These are phyloP conservation scores for Chelonus insularis DNA, from an alignment of 1,140 invertebrate species.

Conservation along the genomic window DNA sequence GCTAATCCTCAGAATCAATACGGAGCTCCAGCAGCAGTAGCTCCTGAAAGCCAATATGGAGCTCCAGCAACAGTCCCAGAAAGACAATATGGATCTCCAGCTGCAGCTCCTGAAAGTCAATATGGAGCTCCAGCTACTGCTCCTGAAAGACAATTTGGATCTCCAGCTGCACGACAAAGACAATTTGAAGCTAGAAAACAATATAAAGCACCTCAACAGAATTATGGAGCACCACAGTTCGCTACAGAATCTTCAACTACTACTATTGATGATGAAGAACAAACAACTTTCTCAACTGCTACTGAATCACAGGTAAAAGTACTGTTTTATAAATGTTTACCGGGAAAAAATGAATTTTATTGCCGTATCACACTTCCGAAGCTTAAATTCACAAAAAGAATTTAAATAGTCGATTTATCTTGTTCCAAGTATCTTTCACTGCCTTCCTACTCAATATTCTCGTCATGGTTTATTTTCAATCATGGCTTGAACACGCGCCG, in stretches of 20 bases:
- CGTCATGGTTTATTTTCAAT: constrained; percentile 50
- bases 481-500: constrained; percentile 35
- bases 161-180: constrained; percentile 14
- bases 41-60: constrained; percentile 28
- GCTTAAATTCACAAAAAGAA: constrained; percentile 36
- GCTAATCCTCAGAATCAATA: constrained; percentile 36
- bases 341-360: no score
- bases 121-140: constrained; percentile 34
- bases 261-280: constrained; percentile 41
- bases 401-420: constrained; percentile 28
- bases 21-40: constrained; percentile 25
- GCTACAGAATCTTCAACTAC: constrained; percentile 40
- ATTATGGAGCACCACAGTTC: constrained; percentile 25
- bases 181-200: constrained; percentile 35
- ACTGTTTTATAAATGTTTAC: background rate
- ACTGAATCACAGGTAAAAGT: constrained; percentile 28
- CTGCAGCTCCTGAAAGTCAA: constrained; percentile 26
- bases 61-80: constrained; percentile 27
- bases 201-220: constrained; percentile 28
- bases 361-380: constrained; percentile 28
- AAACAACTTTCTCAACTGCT: constrained; percentile 37
- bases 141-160: constrained; percentile 26
- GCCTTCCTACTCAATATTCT: constrained; percentile 49
- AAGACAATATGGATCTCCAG: constrained; percentile 29
- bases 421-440: constrained; percentile 4